Percentiles rank a stretch among this genome's conserved stretches.
phyloP scores from a whole-genome alignment of 2,113 vertebrate species.

The Pionites leucogaster region DNA sequence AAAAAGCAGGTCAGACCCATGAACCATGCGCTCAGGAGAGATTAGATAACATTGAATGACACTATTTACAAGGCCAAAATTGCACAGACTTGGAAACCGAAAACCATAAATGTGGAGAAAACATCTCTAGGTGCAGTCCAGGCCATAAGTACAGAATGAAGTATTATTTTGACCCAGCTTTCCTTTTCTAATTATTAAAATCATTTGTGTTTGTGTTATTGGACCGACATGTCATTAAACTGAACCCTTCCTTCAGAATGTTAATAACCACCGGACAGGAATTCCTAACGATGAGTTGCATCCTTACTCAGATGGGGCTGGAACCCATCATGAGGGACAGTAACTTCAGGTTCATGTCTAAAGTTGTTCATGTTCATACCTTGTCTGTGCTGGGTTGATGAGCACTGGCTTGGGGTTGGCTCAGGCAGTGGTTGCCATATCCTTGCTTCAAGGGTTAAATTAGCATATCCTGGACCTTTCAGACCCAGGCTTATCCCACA shows the following conservation, averaged over 20 bases:
- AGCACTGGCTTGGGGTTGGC: rapidly evolving
- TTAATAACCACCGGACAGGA: neutral
- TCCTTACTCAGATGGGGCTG: neutral
- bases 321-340: neutral
- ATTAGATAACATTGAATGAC: neutral
- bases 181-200: neutral
- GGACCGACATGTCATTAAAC: neutral
- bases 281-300: neutral
- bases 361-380: neutral
- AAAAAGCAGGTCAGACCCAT: neutral
- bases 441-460: neutral
- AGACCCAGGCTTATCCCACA: neutral
- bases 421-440: neutral
- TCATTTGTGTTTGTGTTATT: neutral
- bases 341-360: neutral
- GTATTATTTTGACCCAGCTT: neutral
- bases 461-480: neutral
- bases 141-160: neutral
- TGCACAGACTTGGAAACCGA: neutral
- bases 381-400: neutral
- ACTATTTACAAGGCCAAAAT: neutral
- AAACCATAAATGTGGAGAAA: neutral
- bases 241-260: neutral
- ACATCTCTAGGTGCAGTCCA: neutral
- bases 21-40: neutral